Base-by-base conservation (phyloP, 2,113 vertebrate species). In the Cyanistes caeruleus region DNA sequence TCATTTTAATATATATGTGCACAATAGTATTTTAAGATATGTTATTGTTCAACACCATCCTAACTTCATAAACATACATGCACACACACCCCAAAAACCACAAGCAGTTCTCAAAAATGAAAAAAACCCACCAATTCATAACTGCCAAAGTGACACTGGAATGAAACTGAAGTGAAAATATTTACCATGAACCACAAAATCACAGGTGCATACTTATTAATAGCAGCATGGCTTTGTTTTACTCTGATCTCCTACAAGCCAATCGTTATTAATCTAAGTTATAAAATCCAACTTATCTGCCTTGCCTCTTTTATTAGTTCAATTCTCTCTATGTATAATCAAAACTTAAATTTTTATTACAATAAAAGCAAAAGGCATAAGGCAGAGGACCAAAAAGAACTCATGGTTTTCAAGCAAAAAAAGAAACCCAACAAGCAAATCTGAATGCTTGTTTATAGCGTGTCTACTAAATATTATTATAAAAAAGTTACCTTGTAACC, bases 161-260 rank as follows among this genome's bases (percentile, higher is more conserved):
- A 83, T 89, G 94, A 97, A 96, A 96, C 85, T 55, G 64, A 95
- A 93, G 90, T 59, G 83, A 96, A 96, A 98, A 97, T 95, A 87
- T 80, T 91, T 79, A 95, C 60, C 76, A 69, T 43, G 80, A 89
- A 90, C 84, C 79, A 96, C 84, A 95, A 81, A 79, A 91, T 90
- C 79, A 77, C 89, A 97, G 84, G 84, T 97, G 74, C 79, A 87
- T 9, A 48, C 52, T 84, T 83, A 92, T 95, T 95, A 67, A 77
- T 88, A 96, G 91, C 58, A 75, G 91, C 58, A 75, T 19, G 48
- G 53, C 60, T 91, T 68, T 90, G 46, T 81, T 94, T 87, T 73
- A 93, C 46, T 82, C 84, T 73, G 67, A 85, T 81, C 84, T 84
- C 37, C 84, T 87, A 95, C 33, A 91, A 90, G 88, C 72, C 35